These are phyloP conservation scores for Pollenia amentaria DNA, from an alignment of 2,888 invertebrate genomes.

Conservation along the genomic window DNA sequence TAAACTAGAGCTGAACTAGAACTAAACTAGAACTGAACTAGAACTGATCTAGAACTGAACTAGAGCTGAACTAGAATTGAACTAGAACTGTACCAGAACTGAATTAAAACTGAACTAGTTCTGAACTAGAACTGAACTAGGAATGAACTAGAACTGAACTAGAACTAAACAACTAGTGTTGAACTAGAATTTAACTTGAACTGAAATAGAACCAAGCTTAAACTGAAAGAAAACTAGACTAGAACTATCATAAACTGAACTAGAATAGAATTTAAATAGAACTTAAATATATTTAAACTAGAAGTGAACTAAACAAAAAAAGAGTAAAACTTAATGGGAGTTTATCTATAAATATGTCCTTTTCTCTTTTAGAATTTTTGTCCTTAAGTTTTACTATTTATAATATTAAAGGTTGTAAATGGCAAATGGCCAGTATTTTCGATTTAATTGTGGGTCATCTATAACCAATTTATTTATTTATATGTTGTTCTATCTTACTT, in stretches of 20 bases:
- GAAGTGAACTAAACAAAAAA: too few species aligned
- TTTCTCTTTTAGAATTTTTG: too few species aligned
- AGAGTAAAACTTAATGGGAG: too few species aligned
- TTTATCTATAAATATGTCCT: too few species aligned
- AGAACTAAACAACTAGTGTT: too few species aligned
- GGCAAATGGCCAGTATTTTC: constrained; percentile 33
- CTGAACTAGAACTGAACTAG: background rate
- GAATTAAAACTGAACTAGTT: background rate
- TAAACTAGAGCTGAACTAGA: constrained; percentile 3
- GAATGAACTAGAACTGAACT: too few species aligned
- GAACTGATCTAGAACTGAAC: background rate
- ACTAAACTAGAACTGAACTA: background rate
- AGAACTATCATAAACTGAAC: too few species aligned
- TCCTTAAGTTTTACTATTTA: background rate
- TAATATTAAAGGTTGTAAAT: background rate
- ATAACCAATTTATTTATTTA: constrained; percentile 37
- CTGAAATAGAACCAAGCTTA: too few species aligned
- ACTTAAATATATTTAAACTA: too few species aligned
- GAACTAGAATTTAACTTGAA: too few species aligned
- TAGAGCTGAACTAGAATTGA: background rate
- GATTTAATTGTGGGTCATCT: constrained; percentile 15
- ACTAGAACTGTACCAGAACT: background rate
- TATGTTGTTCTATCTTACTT: background rate
- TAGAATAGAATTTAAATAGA: too few species aligned
- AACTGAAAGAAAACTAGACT: too few species aligned